These are phyloP conservation scores for Cephus cinctus DNA, from an alignment of 1,140 invertebrate genomes.

Conservation along the genomic window DNA sequence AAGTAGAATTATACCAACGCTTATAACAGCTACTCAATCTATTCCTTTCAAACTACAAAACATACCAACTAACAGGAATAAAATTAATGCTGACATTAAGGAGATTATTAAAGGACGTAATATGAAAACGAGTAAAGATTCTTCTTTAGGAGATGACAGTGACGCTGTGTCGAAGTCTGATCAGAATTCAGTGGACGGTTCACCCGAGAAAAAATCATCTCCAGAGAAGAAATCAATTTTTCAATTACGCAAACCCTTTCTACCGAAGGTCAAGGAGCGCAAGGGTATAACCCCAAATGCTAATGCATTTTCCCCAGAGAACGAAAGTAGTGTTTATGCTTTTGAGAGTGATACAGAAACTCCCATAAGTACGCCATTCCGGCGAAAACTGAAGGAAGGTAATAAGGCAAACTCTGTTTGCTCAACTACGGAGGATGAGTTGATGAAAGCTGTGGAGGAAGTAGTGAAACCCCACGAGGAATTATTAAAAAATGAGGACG, in stretches of 20 bases:
- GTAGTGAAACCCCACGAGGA: neutral
- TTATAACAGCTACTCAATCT: constrained; percentile 5
- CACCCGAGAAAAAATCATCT: constrained; percentile 37
- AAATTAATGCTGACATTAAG: constrained; percentile 25
- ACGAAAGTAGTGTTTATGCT: constrained; percentile 71
- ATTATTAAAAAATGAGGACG: too few relatives aligned
- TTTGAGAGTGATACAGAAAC: constrained; percentile 64
- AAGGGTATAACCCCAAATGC: constrained; percentile 50
- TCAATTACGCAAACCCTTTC: constrained; percentile 56
- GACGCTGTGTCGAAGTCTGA: constrained; percentile 32
- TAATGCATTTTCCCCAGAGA: constrained; percentile 67
- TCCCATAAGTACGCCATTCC: constrained; percentile 60
- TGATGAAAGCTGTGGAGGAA: neutral
- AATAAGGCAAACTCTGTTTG: constrained; percentile 8
- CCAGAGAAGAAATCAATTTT: constrained; percentile 56
- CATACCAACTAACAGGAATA: constrained; percentile 24
- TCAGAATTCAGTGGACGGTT: constrained; percentile 28
- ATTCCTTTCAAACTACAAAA: constrained; percentile 13
- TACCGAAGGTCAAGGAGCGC: constrained; percentile 57
- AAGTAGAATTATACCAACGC: constrained; percentile 1
- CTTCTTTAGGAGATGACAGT: constrained; percentile 27
- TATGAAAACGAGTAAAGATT: constrained; percentile 24
- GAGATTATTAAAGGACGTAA: constrained; percentile 27
- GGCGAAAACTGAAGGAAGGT: constrained; percentile 54
- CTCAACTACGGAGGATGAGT: neutral